Evolutionary conservation across 1,140 invertebrate genomes (phyloP), one percentile per base, ranked within the genome.

Genomic region (Heliconius congener): DNA sequence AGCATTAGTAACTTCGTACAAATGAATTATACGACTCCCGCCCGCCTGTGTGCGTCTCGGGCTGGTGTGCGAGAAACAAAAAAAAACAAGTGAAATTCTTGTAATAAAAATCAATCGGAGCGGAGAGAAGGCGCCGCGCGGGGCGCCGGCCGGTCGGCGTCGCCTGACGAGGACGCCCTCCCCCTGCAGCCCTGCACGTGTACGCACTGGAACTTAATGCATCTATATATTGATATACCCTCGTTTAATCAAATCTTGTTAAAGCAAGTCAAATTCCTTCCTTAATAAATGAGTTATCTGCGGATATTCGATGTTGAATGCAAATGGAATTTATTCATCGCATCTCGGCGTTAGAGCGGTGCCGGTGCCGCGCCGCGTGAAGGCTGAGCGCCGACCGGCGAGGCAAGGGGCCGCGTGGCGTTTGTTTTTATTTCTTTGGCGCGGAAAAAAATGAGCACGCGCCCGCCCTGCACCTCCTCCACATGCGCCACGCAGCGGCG

Each of bases 21-120:
- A 94, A 94, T 90, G 89, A 94, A 94, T 94, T 93, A 94, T 94
- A 90, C 89, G 87, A 90, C 77, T 90, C 82, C 84, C 85, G 82
- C 74, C 86, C 85, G 82, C 76, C 86, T 89, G 90, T 93, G 90
- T 93, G 91, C 88, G 92, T 89, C 85, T 81, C 81, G 85, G 85
- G 86, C 91, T 86, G 84, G 88, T 91, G 91, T 92, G 91, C 88
- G 93, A 86, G 88, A 91, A 92, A 93, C 89, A 93, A 93, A 93
- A 90, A 91, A 90, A 90, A 52, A 91, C 89, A 90, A 93, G 89
- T 90, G 94, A 92, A 92, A 94, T 94, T 93, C 93, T 94, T 94
- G 93, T 94, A 95, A 95, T 95, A 95, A 95, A 95, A 95, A 95
- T 95, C 94, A 95, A 95, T 95, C 94, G 93, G 88, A 92, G 91